Evolutionary conservation across 2,888 invertebrate genomes (phyloP).

Genomic region (Phrixothrix hirtus): DNA sequence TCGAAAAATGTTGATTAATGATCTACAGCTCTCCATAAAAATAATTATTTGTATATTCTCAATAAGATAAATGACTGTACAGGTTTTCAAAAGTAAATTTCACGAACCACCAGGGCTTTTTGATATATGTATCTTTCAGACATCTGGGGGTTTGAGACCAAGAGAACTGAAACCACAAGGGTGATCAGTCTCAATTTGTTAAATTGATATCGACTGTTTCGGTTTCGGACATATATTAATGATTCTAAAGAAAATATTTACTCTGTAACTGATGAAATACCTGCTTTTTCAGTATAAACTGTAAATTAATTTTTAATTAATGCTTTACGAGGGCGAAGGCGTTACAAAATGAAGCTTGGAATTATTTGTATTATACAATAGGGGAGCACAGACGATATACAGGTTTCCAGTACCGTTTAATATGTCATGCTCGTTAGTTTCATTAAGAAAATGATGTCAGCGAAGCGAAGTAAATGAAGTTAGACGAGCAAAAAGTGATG

Average conservation of each 20-base stretch:
- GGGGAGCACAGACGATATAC: no score
- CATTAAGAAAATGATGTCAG: no score
- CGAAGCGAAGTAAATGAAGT: no score
- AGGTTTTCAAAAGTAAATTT: not conserved
- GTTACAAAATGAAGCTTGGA: no score
- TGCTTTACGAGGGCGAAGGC: no score
- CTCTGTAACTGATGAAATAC: conserved; percentile 14
- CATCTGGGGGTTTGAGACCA: conserved; percentile 19
- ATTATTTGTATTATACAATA: no score
- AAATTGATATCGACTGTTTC: conserved; percentile 42
- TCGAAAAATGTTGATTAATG: not conserved
- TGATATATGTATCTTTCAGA: conserved; percentile 19
- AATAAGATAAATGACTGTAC: not conserved
- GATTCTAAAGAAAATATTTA: conserved; percentile 24
- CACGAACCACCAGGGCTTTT: not conserved
- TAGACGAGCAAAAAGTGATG: no score
- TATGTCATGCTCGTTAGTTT: no score
- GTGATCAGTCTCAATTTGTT: conserved; percentile 42
- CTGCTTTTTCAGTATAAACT: no score
- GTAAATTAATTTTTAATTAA: no score
- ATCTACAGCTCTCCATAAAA: not conserved
- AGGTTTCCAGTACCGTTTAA: no score
- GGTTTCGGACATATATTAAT: conserved; percentile 27
- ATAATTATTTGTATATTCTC: not conserved
- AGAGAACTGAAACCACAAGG: conserved; percentile 23